Evolutionary conservation across 1,140 invertebrate genomes (phyloP).

Genomic region (Lucilia cuprina): DNA sequence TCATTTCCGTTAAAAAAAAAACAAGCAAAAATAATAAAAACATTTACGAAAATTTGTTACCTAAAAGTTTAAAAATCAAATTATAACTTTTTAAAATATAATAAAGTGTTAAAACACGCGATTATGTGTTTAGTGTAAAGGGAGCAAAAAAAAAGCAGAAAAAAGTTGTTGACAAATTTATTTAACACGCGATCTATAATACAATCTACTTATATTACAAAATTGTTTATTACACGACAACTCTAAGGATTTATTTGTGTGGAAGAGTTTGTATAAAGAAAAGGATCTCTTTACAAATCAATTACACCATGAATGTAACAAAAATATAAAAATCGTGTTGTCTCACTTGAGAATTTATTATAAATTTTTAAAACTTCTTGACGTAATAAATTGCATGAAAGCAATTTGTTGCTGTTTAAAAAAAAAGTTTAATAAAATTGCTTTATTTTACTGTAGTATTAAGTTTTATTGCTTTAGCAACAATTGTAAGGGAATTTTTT

Average conservation of each 20-base stretch:
- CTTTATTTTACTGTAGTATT: no score
- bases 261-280: no score
- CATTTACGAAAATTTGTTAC: not conserved
- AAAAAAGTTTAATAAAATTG: no score
- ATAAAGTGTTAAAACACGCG: conserved; percentile 30
- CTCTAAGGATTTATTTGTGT: no score
- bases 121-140: not conserved
- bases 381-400: no score
- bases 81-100: not conserved
- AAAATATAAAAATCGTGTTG: not conserved
- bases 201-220: not conserved
- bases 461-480: no score
- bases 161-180: not conserved
- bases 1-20: conserved; percentile 1
- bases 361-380: no score
- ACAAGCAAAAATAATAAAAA: not conserved
- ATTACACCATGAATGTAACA: not conserved
- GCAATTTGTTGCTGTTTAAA: no score
- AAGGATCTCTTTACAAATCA: not conserved
- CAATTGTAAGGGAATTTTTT: no score
- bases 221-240: not conserved
- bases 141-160: not conserved
- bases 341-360: not conserved
- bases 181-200: not conserved
- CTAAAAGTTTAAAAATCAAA: conserved; percentile 6